phyloP scores from a whole-genome alignment of 2,113 vertebrate species.

The Shinisaurus crocodilurus region DNA sequence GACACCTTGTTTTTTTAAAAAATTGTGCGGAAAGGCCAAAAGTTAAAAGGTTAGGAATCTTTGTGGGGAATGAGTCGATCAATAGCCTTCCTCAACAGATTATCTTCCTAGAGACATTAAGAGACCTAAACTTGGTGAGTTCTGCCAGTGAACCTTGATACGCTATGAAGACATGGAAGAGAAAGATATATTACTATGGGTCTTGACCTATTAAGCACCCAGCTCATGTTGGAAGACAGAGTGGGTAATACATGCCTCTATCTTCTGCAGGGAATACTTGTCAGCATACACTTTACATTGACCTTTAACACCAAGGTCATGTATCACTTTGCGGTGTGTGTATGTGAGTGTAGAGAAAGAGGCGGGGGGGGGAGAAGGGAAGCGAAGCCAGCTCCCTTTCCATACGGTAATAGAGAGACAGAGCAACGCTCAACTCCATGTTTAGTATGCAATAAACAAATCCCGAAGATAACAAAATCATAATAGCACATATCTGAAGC shows the following conservation, averaged over 20 bases:
- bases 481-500: not conserved
- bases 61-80: slow-evolving; percentile 73
- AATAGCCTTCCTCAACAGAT: slow-evolving; percentile 61
- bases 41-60: slow-evolving; percentile 63
- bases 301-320: slow-evolving; percentile 3
- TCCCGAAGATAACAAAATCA: too few species aligned
- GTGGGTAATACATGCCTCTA: slow-evolving; percentile 36
- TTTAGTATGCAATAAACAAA: not conserved
- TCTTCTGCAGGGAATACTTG: slow-evolving; percentile 51
- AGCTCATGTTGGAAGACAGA: not conserved
- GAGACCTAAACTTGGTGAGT: slow-evolving; percentile 46
- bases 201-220: slow-evolving; percentile 45
- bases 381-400: too few species aligned
- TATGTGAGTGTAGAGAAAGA: not conserved
- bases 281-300: slow-evolving; percentile 11
- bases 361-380: too few species aligned
- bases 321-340: not conserved
- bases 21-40: not conserved
- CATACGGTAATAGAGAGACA: not conserved
- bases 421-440: not conserved
- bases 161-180: not conserved
- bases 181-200: slow-evolving; percentile 39
- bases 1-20: not conserved
- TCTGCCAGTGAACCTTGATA: not conserved
- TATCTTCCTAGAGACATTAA: slow-evolving; percentile 61